These are phyloP conservation scores for Hoplodrina ambigua DNA, from an alignment of 2,888 invertebrate genomes.

Conservation along the genomic window DNA sequence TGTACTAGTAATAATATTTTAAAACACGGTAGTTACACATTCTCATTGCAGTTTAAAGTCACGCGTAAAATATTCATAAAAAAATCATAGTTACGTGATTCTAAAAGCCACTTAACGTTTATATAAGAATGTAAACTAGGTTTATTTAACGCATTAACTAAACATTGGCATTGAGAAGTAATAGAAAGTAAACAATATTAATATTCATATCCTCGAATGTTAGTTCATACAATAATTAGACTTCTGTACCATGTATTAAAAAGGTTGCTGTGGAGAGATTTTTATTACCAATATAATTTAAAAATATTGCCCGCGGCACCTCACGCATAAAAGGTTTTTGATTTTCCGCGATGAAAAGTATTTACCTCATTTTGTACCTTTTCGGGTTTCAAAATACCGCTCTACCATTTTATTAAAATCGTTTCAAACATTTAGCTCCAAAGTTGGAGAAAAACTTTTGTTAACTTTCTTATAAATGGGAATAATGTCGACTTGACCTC, in stretches of 20 bases:
- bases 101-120: slow-evolving; percentile 15
- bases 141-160: slow-evolving; percentile 20
- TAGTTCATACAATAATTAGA: background rate
- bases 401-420: slow-evolving; percentile 23
- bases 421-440: slow-evolving; percentile 18
- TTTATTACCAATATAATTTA: slow-evolving; percentile 14
- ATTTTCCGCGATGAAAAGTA: slow-evolving; percentile 7
- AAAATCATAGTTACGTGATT: slow-evolving; percentile 7
- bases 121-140: slow-evolving; percentile 24
- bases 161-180: slow-evolving; percentile 29
- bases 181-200: slow-evolving; percentile 34
- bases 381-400: background rate
- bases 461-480: slow-evolving; percentile 11
- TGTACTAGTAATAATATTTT: too few species aligned
- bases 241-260: background rate
- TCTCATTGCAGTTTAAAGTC: background rate
- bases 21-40: background rate
- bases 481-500: slow-evolving; percentile 15
- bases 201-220: slow-evolving; percentile 9
- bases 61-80: background rate
- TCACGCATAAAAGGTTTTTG: slow-evolving; percentile 9
- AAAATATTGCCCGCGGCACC: background rate
- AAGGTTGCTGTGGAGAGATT: background rate
- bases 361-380: slow-evolving; percentile 9
- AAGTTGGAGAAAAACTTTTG: slow-evolving; percentile 22